phyloP scores from a whole-genome alignment of 1,140 invertebrate genomes.

The Papilio xuthus region DNA sequence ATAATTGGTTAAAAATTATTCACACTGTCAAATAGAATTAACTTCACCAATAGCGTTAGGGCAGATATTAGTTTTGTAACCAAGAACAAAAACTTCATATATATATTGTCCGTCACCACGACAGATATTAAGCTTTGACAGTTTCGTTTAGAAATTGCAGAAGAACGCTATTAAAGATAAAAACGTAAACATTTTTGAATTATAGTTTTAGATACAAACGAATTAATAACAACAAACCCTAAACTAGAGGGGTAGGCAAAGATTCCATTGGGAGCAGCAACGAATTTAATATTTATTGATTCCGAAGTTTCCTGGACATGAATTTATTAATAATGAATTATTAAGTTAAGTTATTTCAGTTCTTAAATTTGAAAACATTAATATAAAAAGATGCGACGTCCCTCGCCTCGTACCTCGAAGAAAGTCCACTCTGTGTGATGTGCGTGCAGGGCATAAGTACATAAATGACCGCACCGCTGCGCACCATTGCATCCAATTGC shows the following conservation, averaged over 20 bases:
- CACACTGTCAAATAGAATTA: background rate
- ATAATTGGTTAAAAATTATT: conserved; percentile 14
- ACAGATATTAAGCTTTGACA: background rate
- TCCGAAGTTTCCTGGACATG: too few relatives aligned
- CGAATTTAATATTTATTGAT: too few relatives aligned
- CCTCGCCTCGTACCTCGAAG: too few relatives aligned
- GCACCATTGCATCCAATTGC: too few relatives aligned
- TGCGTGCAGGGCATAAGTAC: background rate
- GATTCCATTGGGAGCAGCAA: too few relatives aligned
- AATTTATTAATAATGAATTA: too few relatives aligned
- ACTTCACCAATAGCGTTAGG: background rate
- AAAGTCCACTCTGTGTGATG: background rate
- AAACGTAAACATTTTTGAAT: background rate
- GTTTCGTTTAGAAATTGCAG: background rate
- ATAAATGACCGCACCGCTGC: background rate
- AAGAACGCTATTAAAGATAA: background rate
- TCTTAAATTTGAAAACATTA: too few relatives aligned
- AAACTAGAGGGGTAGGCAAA: background rate
- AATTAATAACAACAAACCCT: background rate
- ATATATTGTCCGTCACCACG: background rate
- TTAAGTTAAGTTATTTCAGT: too few relatives aligned
- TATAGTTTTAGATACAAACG: background rate
- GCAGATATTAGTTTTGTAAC: background rate
- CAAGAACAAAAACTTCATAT: background rate
- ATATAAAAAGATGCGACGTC: too few relatives aligned